phyloP scores from a whole-genome alignment of 2,113 vertebrate genomes.

The human region GRCh38 chr2:117334501-117335000 shows the following conservation, averaged over 20 bases:
- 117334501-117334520: background rate
- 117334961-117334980: background rate
- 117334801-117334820: accelerated
- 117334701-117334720: background rate
- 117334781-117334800: background rate
- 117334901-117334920: background rate
- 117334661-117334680: background rate
- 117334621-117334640: background rate
- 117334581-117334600: background rate
- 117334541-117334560: background rate
- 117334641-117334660: background rate
- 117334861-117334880: background rate
- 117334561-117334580: background rate
- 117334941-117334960: background rate
- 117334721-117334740: background rate
- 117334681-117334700: background rate
- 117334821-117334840: accelerated
- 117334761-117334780: background rate
- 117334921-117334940: background rate
- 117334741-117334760: background rate
- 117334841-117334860: background rate
- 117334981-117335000: background rate
- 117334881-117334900: background rate
- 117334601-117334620: background rate
- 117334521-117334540: background rate